Evolutionary conservation across 2,888 invertebrate species (phyloP).

Genomic region (Eupithecia abbreviata): DNA sequence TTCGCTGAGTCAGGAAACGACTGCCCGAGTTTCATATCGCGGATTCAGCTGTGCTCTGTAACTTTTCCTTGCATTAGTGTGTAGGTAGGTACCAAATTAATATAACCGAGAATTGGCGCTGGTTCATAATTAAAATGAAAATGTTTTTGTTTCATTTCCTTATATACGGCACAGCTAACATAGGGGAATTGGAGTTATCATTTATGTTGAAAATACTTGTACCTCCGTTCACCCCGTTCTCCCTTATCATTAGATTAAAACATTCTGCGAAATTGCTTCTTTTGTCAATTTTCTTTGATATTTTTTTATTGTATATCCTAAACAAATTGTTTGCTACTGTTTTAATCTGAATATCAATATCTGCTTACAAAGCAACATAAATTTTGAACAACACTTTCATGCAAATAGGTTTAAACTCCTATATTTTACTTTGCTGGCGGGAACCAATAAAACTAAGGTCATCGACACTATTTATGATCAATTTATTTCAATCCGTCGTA

Average conservation of each 20-base stretch:
- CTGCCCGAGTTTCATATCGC: constrained; percentile 4
- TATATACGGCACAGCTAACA: too few species aligned
- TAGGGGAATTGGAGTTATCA: too few species aligned
- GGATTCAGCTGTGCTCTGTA: constrained; percentile 11
- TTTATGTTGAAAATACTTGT: not conserved
- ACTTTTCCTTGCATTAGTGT: not conserved
- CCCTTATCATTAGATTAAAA: not conserved
- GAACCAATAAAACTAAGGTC: constrained; percentile 52
- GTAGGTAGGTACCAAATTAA: not conserved
- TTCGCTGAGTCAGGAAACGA: constrained; percentile 5
- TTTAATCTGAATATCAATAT: not conserved
- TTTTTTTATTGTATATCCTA: not conserved
- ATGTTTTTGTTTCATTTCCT: too few species aligned
- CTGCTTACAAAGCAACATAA: constrained; percentile 21
- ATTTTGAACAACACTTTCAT: constrained; percentile 39
- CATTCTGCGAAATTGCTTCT: not conserved
- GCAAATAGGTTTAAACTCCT: constrained; percentile 43
- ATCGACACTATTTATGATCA: constrained; percentile 57
- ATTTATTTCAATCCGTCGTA: constrained; percentile 66
- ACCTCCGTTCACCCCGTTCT: not conserved
- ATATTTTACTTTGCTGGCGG: constrained; percentile 45
- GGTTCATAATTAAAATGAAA: not conserved
- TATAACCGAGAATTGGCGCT: not conserved
- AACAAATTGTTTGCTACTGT: not conserved
- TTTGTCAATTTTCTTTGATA: not conserved